phyloP scores from a whole-genome alignment of 2,113 vertebrate species.

The Corythaixoides concolor region DNA sequence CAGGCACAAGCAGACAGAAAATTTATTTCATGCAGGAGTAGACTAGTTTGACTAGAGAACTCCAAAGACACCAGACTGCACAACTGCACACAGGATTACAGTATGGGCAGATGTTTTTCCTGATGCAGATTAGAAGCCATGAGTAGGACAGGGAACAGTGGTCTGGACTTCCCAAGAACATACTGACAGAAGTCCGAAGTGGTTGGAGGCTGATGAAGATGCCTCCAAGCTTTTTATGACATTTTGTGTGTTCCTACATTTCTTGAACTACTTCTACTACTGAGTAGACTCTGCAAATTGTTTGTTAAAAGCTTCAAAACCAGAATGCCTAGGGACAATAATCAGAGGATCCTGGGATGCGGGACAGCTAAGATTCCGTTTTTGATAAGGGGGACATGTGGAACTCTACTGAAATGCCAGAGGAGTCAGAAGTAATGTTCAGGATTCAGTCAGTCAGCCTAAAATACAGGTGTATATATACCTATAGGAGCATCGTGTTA shows the following conservation, averaged over 20 bases:
- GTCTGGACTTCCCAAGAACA: neutral
- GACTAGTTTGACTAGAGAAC: neutral
- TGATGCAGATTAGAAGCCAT: neutral
- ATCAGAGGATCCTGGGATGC: neutral
- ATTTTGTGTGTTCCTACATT: neutral
- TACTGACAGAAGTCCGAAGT: neutral
- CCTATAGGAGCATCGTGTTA: neutral
- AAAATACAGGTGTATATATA: neutral
- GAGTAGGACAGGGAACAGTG: neutral
- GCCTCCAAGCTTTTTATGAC: neutral
- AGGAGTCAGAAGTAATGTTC: neutral
- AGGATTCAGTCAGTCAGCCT: neutral
- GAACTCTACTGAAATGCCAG: neutral
- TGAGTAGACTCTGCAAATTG: neutral
- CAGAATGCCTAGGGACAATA: neutral
- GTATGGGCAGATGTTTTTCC: neutral
- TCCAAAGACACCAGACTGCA: neutral
- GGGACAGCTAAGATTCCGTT: neutral
- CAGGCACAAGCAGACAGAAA: neutral
- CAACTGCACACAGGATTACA: fast-evolving
- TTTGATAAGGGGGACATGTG: neutral
- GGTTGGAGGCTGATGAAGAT: neutral
- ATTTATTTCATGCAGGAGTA: neutral
- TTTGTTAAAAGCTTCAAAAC: neutral
- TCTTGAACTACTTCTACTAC: neutral